Base-by-base conservation (phyloP, 2,113 vertebrate genomes). In the Ailuropoda melanoleuca region DNA sequence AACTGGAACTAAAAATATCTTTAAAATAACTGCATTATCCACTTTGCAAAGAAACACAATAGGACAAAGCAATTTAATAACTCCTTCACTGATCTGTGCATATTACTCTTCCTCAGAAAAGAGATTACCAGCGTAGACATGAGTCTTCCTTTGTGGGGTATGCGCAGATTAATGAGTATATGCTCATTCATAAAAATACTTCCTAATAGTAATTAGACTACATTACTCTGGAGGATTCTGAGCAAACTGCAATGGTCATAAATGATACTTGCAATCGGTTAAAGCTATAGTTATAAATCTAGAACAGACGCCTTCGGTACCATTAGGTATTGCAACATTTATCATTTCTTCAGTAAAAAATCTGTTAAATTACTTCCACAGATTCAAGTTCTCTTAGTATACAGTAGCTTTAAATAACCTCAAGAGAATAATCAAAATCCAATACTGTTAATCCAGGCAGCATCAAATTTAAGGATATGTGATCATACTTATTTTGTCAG, bases 21-120 rank as follows among this genome's bases (percentile, higher is more conserved):
- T 96, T 98, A 97, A 97, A 98, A 98, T 98, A 98, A 98, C 97
- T 98, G 96, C 46, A 96, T 98, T 97, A 98, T 96, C 88, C 92
- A 91, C 82, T 97, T 97, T 98, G 43, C 60, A 97, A 93, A 95
- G 68, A 82, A 97, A 97, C 96, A 81, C 1, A 97, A 97, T 96
- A 97, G 56, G 31, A n/a, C 19, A 96, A 89, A 90, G 56, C 94
- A 17, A 93, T 98, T 98, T 97, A 98, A 97, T 98, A 98, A 96
- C 53, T 81, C 55, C 64, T 97, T 97, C 96, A 98, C 96, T 98
- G 88, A 98, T 98, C 92, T 97, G 88, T 97, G 95, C 46, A 96
- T 97, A 93, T n/a, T 97, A 97, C 94, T 98, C 83, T 68, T 98
- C 95, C 91, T 97, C 96, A 77, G 84, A 98, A 98, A 98, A 97